Conservation (phyloP, 2,888 invertebrate genomes). For the Tenthredo amoena region DNA sequence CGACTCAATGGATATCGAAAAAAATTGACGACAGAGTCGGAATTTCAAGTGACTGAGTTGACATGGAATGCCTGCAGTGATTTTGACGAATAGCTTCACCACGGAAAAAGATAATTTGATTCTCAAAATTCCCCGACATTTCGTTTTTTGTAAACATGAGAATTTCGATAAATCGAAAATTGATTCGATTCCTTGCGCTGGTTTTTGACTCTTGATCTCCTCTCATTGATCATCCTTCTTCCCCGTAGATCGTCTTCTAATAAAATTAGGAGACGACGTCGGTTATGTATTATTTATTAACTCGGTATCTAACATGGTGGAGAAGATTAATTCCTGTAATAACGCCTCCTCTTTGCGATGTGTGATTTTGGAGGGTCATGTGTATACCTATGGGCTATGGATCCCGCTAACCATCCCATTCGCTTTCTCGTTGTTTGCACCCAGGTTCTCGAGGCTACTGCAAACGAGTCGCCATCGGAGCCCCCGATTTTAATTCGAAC, state of each 20-base stretch:
- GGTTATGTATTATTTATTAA: background rate
- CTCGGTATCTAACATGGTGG: background rate
- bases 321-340: background rate
- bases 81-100: background rate
- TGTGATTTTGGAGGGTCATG: constrained; percentile 12
- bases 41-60: too few relatives aligned
- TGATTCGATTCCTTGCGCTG: background rate
- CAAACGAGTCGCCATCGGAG: constrained; percentile 47
- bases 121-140: background rate
- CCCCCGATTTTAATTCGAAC: constrained; percentile 50
- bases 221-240: background rate
- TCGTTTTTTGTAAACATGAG: background rate
- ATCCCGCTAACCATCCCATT: constrained; percentile 52
- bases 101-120: background rate
- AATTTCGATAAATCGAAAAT: background rate
- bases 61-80: too few relatives aligned
- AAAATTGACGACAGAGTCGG: too few relatives aligned
- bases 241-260: background rate
- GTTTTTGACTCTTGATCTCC: background rate
- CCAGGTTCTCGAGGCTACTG: constrained; percentile 51
- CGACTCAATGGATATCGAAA: too few relatives aligned
- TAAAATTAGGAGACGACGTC: background rate
- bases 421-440: constrained; percentile 50
- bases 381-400: constrained; percentile 48
- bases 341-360: background rate